Percentiles rank a stretch among this genome's conserved stretches.
phyloP scores from a whole-genome alignment of 2,113 vertebrate species.

The Microtus ochrogaster region DNA sequence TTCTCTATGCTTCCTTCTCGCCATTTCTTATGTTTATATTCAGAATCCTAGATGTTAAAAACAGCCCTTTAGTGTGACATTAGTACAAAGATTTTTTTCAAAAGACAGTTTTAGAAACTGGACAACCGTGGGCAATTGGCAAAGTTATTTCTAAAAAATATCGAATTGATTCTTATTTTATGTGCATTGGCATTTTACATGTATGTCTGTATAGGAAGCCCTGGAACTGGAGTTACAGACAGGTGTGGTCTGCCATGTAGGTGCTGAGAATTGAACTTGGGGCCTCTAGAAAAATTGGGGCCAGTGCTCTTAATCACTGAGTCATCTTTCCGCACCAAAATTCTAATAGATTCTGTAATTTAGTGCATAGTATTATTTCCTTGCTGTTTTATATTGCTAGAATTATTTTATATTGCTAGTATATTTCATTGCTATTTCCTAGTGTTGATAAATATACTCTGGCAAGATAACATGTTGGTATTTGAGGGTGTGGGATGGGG shows the following conservation, averaged over 20 bases:
- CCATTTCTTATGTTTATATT: constrained; percentile 51
- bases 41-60: constrained; percentile 35
- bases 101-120: constrained; percentile 30
- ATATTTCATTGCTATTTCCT: constrained; percentile 7
- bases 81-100: background rate
- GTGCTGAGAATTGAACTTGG: background rate
- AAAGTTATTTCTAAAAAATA: background rate
- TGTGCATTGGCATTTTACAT: background rate
- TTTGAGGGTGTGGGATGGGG: background rate
- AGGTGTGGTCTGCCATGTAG: background rate
- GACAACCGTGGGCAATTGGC: background rate
- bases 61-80: background rate
- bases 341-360: constrained; percentile 30
- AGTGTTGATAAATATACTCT: background rate
- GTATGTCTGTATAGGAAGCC: background rate
- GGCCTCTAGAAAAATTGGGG: background rate
- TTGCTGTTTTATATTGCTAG: background rate
- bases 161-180: background rate
- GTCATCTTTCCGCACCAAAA: background rate
- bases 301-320: background rate
- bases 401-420: no score
- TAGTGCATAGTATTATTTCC: background rate
- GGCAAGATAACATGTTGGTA: background rate
- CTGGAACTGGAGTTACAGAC: background rate
- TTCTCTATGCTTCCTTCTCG: background rate